Evolutionary conservation across 2,888 invertebrate genomes (phyloP).

Genomic region (Aphidius colemani): DNA sequence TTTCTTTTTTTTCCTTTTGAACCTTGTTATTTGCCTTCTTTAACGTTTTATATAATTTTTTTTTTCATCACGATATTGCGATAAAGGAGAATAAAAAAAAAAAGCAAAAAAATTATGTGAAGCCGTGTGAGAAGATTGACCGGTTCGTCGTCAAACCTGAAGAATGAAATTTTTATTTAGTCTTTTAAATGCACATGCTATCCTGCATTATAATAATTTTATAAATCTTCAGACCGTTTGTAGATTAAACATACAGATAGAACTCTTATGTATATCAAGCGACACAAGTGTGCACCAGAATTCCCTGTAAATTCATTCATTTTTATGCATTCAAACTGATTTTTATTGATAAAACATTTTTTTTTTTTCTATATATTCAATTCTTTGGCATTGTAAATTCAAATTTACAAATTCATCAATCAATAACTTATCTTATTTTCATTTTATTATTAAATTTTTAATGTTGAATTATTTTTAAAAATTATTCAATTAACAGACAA

Average conservation of each 20-base stretch:
- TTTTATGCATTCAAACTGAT: too few relatives aligned
- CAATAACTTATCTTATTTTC: too few relatives aligned
- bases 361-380: too few relatives aligned
- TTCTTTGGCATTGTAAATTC: too few relatives aligned
- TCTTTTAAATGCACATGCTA: constrained; percentile 29
- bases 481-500: too few relatives aligned
- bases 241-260: constrained; percentile 8
- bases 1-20: too few relatives aligned
- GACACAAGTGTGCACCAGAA: constrained; percentile 33
- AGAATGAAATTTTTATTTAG: constrained; percentile 32
- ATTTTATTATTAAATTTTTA: too few relatives aligned
- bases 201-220: constrained; percentile 41
- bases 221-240: constrained; percentile 24
- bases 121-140: constrained; percentile 28
- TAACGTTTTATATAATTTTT: neutral
- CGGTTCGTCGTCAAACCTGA: constrained; percentile 44
- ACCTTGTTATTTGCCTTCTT: neutral
- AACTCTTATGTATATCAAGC: constrained; percentile 33
- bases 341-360: too few relatives aligned
- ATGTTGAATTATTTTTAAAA: too few relatives aligned
- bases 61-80: constrained; percentile 6
- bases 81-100: constrained; percentile 1
- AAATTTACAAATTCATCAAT: too few relatives aligned
- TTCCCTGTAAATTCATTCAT: too few relatives aligned
- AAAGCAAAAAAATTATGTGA: neutral